These are phyloP conservation scores for Hyperoplus immaculatus DNA, from an alignment of 2,797 vertebrate genomes.

Conservation along the genomic window DNA sequence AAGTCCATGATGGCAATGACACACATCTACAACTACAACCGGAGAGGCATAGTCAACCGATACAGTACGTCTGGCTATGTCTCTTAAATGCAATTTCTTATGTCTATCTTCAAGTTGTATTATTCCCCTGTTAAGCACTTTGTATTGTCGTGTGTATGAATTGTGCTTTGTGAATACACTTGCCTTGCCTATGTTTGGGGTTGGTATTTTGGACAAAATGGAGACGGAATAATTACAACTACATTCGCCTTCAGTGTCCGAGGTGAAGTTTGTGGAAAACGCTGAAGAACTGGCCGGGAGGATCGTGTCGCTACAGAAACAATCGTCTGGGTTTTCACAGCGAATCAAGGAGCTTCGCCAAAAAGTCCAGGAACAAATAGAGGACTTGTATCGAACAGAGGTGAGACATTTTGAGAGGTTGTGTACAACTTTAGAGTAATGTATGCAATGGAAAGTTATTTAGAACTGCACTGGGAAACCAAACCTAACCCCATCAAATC, in stretches of 20 bases:
- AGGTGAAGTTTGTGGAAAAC: slow-evolving; percentile 64
- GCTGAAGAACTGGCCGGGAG: slow-evolving; percentile 62
- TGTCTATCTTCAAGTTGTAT: too few species aligned
- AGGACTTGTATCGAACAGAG: slow-evolving; percentile 74
- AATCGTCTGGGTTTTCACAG: slow-evolving; percentile 43
- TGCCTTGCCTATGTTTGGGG: too few species aligned
- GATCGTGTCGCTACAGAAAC: slow-evolving; percentile 61
- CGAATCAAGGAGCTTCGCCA: slow-evolving; percentile 49
- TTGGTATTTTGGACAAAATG: background rate
- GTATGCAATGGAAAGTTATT: too few species aligned
- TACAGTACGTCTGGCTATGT: slow-evolving; percentile 60
- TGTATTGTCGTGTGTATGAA: too few species aligned
- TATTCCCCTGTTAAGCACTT: too few species aligned
- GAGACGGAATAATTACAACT: background rate
- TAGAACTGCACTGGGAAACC: background rate
- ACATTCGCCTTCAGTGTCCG: slow-evolving; percentile 60
- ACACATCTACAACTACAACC: slow-evolving; percentile 63
- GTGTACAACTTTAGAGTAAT: background rate
- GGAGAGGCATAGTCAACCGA: slow-evolving; percentile 55
- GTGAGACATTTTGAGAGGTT: slow-evolving; percentile 39
- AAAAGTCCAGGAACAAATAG: slow-evolving; percentile 61
- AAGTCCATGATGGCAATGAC: slow-evolving; percentile 52
- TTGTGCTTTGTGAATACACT: too few species aligned
- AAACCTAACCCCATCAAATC: background rate
- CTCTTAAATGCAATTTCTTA: too few species aligned